A percentile compares a stretch with the other conserved stretches of the same genome.
Conservation (phyloP, 2,113 vertebrate species). For the Sinocyclocheilus anophthalmus region DNA sequence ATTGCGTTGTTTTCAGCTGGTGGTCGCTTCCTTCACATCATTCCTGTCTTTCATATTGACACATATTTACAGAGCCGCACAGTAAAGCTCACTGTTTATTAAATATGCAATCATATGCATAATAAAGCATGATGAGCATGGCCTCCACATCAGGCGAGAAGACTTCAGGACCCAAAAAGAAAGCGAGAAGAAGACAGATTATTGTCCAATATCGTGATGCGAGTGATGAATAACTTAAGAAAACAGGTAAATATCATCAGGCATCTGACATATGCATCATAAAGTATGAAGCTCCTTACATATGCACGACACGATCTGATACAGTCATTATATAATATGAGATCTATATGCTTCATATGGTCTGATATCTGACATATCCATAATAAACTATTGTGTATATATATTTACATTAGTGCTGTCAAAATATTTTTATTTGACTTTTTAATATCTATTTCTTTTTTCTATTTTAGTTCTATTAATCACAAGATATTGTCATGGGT, state of each 20-base stretch:
- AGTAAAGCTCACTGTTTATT: not conserved
- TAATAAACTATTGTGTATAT: not conserved
- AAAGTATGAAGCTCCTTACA: no score
- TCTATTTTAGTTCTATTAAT: no score
- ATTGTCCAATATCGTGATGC: constrained; percentile 87
- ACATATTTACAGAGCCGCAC: not conserved
- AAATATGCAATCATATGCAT: not conserved
- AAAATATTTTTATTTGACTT: no score
- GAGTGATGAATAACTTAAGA: constrained; percentile 91
- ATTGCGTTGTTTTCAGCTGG: not conserved
- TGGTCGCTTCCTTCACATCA: not conserved
- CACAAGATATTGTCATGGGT: no score
- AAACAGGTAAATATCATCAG: constrained; percentile 82
- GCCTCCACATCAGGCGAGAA: constrained; percentile 76
- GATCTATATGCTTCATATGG: not conserved
- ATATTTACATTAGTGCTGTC: not conserved
- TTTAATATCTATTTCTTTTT: no score
- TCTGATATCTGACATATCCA: not conserved
- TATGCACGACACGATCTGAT: not conserved
- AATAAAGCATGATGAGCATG: constrained; percentile 64
- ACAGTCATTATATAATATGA: not conserved
- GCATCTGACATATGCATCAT: not conserved
- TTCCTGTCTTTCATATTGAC: not conserved
- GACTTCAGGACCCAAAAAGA: constrained; percentile 82
- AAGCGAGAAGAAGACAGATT: constrained; percentile 90